Evolutionary conservation across 2,113 vertebrate species (phyloP).

Genomic region (Pseudolaguvia tuberculata): DNA sequence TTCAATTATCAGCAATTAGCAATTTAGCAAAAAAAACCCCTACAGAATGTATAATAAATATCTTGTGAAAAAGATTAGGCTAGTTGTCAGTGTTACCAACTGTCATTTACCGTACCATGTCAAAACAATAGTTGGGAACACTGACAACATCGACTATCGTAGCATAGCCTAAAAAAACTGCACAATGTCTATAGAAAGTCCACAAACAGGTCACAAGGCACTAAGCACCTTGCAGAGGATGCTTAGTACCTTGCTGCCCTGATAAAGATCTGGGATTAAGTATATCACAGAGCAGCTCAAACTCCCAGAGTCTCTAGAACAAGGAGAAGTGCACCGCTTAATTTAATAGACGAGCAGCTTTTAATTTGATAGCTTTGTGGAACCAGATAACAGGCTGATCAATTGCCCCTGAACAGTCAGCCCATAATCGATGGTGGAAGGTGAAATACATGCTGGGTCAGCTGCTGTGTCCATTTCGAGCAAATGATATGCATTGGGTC

Average conservation of each 20-base stretch:
- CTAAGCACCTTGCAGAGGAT: constrained; percentile 27
- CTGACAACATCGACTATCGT: too few relatives aligned
- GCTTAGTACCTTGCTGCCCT: constrained; percentile 23
- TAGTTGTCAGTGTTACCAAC: too few relatives aligned
- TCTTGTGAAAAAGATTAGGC: too few relatives aligned
- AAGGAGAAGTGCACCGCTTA: constrained; percentile 33
- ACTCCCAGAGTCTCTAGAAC: constrained; percentile 27
- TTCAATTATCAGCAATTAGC: too few relatives aligned
- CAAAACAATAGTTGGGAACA: too few relatives aligned
- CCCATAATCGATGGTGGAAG: constrained; percentile 44
- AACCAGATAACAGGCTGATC: constrained; percentile 49
- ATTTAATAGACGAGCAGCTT: constrained; percentile 41
- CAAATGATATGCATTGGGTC: constrained; percentile 40
- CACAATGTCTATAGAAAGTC: not conserved
- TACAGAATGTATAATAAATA: too few relatives aligned
- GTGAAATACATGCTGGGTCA: constrained; percentile 37
- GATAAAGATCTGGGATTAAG: constrained; percentile 44
- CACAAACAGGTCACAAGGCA: constrained; percentile 8
- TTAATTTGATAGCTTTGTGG: constrained; percentile 33
- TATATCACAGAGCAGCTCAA: constrained; percentile 52
- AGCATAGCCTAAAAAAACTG: constrained; percentile 1
- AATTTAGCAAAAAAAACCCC: too few relatives aligned
- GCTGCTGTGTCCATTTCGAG: constrained; percentile 15
- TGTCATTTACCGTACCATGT: too few relatives aligned
- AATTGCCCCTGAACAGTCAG: constrained; percentile 37